A percentile compares a stretch with the other conserved stretches of the same genome.
Conservation (phyloP, 1,140 invertebrate genomes). For the Oreohelix idahoensis region DNA sequence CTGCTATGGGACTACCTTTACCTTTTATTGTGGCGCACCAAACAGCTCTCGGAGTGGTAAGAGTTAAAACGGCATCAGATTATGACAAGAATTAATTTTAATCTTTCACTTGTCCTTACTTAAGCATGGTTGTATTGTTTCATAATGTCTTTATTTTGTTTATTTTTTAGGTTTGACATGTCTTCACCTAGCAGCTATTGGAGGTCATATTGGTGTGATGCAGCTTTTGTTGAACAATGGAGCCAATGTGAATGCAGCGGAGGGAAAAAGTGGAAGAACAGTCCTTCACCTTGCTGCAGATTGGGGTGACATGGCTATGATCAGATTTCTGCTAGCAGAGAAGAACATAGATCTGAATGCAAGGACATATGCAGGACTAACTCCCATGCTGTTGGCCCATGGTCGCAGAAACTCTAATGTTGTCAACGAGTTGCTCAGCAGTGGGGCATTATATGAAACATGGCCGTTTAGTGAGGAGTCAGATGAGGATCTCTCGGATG, state of each 20-base stretch:
- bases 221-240: conserved; percentile 51
- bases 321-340: conserved; percentile 49
- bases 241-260: conserved; percentile 79
- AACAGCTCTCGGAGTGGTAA: no score
- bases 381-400: conserved; percentile 52
- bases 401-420: conserved; percentile 47
- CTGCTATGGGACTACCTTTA: no score
- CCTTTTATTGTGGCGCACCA: no score
- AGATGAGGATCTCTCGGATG: conserved; percentile 47
- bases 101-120: no score
- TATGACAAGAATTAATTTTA: no score
- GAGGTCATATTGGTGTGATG: conserved; percentile 50
- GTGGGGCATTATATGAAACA: conserved; percentile 46
- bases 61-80: no score
- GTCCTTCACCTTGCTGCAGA: conserved; percentile 65
- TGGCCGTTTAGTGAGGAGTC: conserved; percentile 44
- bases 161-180: conserved; percentile 83
- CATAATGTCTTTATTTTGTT: no score
- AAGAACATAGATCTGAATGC: conserved; percentile 51
- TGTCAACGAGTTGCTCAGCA: conserved; percentile 35
- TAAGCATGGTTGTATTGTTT: no score
- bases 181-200: conserved; percentile 63
- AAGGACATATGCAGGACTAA: conserved; percentile 55
- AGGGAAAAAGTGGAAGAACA: conserved; percentile 62
- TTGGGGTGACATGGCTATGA: conserved; percentile 45